phyloP scores from a whole-genome alignment of 2,797 vertebrate genomes.

The Myotis daubentonii region DNA sequence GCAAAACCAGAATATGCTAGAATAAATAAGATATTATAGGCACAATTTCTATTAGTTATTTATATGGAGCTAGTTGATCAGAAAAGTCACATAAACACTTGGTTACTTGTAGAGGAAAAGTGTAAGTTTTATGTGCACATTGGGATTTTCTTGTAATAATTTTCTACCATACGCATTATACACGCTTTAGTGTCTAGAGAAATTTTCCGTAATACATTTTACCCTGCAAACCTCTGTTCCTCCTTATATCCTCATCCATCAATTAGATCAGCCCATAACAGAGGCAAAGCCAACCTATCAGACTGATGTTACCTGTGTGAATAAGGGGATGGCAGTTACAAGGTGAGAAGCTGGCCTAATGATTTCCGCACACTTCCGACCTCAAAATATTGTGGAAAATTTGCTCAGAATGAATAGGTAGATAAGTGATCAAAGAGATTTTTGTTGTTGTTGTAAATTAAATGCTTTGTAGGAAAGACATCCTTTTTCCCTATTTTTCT shows the following conservation, averaged over 20 bases:
- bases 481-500: background rate
- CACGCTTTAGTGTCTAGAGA: background rate
- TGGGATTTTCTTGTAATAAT: background rate
- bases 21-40: background rate
- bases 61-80: background rate
- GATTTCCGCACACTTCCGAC: background rate
- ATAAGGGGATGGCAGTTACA: no score
- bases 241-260: background rate
- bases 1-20: background rate
- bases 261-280: background rate
- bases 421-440: background rate
- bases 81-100: background rate
- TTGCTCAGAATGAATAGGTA: background rate
- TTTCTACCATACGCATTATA: background rate
- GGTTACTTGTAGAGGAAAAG: background rate
- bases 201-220: background rate
- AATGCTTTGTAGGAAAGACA: background rate
- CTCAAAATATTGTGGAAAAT: background rate
- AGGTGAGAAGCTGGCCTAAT: background rate
- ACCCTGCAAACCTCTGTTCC: background rate
- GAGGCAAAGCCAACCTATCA: background rate
- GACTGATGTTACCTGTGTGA: no score
- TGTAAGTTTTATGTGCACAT: background rate
- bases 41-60: background rate
- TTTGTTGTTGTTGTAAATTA: background rate